Evolutionary conservation across 2,113 vertebrate species (phyloP), one percentile per base, ranked within the genome.

Genomic region (Leucosticte australis): DNA sequence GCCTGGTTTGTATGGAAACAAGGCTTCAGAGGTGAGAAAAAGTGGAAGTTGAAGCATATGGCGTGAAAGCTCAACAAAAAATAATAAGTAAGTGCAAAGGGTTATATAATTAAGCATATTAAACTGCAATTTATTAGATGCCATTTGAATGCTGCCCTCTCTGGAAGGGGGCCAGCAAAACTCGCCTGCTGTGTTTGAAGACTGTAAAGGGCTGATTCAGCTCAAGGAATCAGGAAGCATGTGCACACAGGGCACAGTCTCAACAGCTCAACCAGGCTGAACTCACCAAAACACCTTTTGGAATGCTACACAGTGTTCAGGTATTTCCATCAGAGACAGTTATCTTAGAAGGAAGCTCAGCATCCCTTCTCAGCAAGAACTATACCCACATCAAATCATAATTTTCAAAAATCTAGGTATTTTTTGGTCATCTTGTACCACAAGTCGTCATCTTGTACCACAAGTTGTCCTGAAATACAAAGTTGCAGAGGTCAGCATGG

Each of bases 131-230:
- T 92, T 77, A 92, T 90, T 68, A 93, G 67, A 59, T 19, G 41
- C 28, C 41, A 87, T 57, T 87, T n/a, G 52, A 86, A 86, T 35
- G 39, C 68, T 92, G 75, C 88, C 56, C 64, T 71, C 74, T 55
- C 71, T 93, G 92, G 92, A 81, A 55, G 26, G 13, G 16, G 93
- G 90, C 85, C 94, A 96, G 75, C 35, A 59, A 74, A 83, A 71
- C 28, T 78, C 4, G 0, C 50, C 78, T 65, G 65, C 55, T 0
- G 11, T 11, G 47, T 37, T 14, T 69, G 79, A 86, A 75, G 87
- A 37, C 44, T 77, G 15, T 11, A 47, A 62, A 62, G 39, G 63
- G 62, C 57, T 71, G 73, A 85, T 53, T 73, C 70, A 63, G 77
- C 63, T 73, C 53, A 57, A 49, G 84, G 87, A 74, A 81, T 1